Evolutionary conservation across 1,140 invertebrate species (phyloP).

Genomic region (Pantala flavescens): DNA sequence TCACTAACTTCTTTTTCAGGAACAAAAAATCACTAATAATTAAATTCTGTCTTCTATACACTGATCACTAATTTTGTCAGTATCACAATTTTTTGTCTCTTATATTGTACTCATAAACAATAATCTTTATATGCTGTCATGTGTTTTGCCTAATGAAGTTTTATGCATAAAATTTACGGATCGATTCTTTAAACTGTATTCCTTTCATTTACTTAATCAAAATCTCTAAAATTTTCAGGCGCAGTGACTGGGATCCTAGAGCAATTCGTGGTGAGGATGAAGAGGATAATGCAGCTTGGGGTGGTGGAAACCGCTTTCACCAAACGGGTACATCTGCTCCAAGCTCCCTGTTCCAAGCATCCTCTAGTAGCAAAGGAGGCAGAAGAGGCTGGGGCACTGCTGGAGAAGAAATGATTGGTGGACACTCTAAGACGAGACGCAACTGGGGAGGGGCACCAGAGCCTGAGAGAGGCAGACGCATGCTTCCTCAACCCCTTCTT

Average conservation of each 20-base stretch:
- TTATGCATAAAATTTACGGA: too few species aligned
- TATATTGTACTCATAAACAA: too few species aligned
- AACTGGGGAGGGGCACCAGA: not conserved
- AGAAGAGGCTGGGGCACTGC: not conserved
- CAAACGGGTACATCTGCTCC: not conserved
- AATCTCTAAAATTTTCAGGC: not conserved
- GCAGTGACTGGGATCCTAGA: not conserved
- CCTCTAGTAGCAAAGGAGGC: not conserved
- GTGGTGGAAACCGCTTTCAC: not conserved
- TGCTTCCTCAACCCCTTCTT: not conserved
- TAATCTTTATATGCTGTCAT: too few species aligned
- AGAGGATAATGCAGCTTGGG: not conserved
- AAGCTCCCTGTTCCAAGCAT: not conserved
- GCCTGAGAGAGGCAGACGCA: not conserved
- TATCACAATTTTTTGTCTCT: too few species aligned
- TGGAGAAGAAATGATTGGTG: not conserved
- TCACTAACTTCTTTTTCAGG: too few species aligned
- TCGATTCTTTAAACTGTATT: too few species aligned
- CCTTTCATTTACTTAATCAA: too few species aligned
- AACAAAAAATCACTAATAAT: too few species aligned
- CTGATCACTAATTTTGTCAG: too few species aligned
- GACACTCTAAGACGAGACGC: not conserved
- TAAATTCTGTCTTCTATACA: too few species aligned
- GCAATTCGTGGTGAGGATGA: not conserved
- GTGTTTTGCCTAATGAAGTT: too few species aligned